Evolutionary conservation across 2,888 invertebrate species (phyloP), one percentile per base, ranked within the genome.

Genomic region (Drosophila multiciliata): DNA sequence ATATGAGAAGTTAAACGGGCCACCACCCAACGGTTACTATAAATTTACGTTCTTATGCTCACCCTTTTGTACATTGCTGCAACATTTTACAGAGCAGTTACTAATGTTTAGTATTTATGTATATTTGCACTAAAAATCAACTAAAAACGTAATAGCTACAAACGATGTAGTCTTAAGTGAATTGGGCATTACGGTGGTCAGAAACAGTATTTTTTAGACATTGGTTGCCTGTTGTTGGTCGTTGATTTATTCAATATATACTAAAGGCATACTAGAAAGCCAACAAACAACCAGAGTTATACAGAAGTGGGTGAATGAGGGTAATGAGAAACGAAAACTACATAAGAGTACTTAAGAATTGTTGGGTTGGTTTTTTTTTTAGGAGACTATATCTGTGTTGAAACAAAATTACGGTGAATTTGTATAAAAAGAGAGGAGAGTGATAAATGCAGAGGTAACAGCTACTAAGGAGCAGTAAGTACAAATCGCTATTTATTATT

Each of bases 41-140:
- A 58, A 68, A 32, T 66, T 70, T 36, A 53, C 54, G 72, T 75
- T 59, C n/a, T 55, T 57, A 57, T 80, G 68, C 38, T 63, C 57
- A 71, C 70, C 73, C 58, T 59, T 72, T 72, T 75, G 54, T 72
- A 63, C 55, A 66, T 73, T 64, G 58, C 84, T 83, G 89, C 87
- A 90, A 81, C 91, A 86, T 87, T 90, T 91, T 86, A 91, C 82
- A 86, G 83, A 90, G 66, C 75, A 79, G 66, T 23, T 45, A 45
- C 88, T 76, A 60, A 63, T 75, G 83, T 86, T 83, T 83, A 90
- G 91, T 89, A 80, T 60, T 60, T 73, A 77, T 63, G 42, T 66
- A 66, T 71, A 68, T 70, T 80, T 81, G 71, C 79, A 72, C 73
- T 70, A 75, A 75, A 67, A 72, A 58, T 72, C 61, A 78, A 72